phyloP scores from a whole-genome alignment of 2,888 invertebrate species.

The Sepioteuthis lessoniana region DNA sequence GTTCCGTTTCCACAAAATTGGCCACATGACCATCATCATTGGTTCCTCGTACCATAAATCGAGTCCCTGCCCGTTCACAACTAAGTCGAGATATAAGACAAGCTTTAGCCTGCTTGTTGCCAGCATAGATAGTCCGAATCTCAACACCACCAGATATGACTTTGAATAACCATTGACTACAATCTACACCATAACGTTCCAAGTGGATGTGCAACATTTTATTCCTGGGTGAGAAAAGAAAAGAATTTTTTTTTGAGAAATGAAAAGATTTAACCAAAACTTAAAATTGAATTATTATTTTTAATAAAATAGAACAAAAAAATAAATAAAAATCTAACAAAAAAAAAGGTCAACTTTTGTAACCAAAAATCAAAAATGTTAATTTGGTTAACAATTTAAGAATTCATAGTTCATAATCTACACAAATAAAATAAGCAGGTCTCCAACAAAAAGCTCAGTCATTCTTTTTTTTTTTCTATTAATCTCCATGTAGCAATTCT shows the following conservation, averaged over 20 bases:
- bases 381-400: too few relatives aligned
- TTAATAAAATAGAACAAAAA: too few relatives aligned
- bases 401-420: too few relatives aligned
- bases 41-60: conserved; percentile 98
- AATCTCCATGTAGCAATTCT: too few relatives aligned
- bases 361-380: too few relatives aligned
- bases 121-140: conserved; percentile 96
- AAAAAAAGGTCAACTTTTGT: too few relatives aligned
- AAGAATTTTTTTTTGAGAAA: conserved; percentile 24
- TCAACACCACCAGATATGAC: conserved; percentile 98
- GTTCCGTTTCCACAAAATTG: conserved; percentile 99
- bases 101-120: conserved; percentile 90
- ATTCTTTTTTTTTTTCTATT: too few relatives aligned
- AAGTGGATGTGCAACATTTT: conserved; percentile 94
- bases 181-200: conserved; percentile 91
- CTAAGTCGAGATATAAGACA: conserved; percentile 96
- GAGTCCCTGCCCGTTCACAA: conserved; percentile 97
- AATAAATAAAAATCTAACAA: too few relatives aligned
- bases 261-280: neutral
- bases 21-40: conserved; percentile 99
- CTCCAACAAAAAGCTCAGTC: too few relatives aligned
- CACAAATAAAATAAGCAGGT: too few relatives aligned
- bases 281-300: too few relatives aligned
- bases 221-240: conserved; percentile 80
- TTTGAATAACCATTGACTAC: conserved; percentile 92